Base-by-base conservation (phyloP, 2,113 vertebrate genomes). In the Callithrix jacchus region DNA sequence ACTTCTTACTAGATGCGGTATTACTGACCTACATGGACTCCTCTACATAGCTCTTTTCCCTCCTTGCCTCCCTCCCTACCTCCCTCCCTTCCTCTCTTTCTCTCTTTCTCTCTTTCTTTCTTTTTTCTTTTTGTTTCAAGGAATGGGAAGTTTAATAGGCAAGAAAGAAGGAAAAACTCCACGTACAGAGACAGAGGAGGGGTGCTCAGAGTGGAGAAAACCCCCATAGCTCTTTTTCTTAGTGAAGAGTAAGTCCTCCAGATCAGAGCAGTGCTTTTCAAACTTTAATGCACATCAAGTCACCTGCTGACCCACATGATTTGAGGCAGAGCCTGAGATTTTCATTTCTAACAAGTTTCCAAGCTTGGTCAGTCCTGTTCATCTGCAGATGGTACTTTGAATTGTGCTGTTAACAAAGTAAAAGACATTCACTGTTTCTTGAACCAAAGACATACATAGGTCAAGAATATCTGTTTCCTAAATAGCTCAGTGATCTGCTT, bases 371-470 rank as follows among this genome's bases (percentile, higher is more conserved):
- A 52, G 3, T 90, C 2, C 37, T 54, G 0, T 32, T 77, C 23
- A 47, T 89, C 30, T 40, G 10, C 27, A 84, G 77, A 49, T 54
- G 21, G 61, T 30, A 58, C 35, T 88, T 94, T 21, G 14, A 87
- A 61, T 40, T 84, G 23, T 35, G 1, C 52, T 89, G 4, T 64
- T 85, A 81, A 82, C n/a, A 77, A 92, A 94, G 58, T 16, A 32
- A 64, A 32, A 64, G 27, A 64, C 61, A 64, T 71, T 64, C 52
- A 40, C 52, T 94, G 27, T 91, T 49, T 86, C 79, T 76, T 86
- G 45, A 82, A 37, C 17, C 58, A 89, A 61, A 45, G 35, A 87
- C 79, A 54, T 73, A 23, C 2, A 0, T 37, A 79, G 79, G 11
- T 32, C 23, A 83, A 93, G 27, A 71, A 61, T 16, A 87, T 2